phyloP scores from a whole-genome alignment of 2,113 vertebrate species.

The Myotis davidii region DNA sequence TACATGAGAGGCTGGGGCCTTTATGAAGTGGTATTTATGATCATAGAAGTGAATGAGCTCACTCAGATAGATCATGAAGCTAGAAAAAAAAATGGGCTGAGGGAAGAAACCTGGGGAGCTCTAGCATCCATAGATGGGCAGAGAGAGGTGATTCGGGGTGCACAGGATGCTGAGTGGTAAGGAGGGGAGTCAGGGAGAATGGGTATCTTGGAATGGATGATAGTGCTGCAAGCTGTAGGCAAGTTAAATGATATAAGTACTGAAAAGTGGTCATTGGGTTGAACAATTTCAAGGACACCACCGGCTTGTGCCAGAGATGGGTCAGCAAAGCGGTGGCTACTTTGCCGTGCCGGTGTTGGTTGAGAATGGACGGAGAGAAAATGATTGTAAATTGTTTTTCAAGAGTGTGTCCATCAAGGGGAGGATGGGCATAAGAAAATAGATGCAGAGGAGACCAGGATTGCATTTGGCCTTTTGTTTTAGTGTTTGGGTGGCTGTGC shows the following conservation, averaged over 20 bases:
- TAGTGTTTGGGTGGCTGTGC: background rate
- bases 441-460: background rate
- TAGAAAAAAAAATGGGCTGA: too few species aligned
- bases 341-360: background rate
- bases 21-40: background rate
- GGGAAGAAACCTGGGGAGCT: background rate
- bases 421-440: background rate
- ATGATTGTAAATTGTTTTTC: background rate
- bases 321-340: background rate
- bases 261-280: background rate
- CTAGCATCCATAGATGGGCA: background rate
- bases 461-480: background rate
- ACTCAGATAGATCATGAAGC: background rate
- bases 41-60: background rate
- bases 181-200: background rate
- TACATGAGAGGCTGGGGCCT: background rate
- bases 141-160: background rate
- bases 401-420: background rate
- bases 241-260: background rate
- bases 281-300: background rate
- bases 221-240: background rate
- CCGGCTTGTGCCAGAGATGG: background rate
- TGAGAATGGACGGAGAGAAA: background rate
- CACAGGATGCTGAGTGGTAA: background rate
- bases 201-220: background rate